Evolutionary conservation across 2,113 vertebrate genomes (phyloP).

Genomic region (Ranitomeya variabilis): DNA sequence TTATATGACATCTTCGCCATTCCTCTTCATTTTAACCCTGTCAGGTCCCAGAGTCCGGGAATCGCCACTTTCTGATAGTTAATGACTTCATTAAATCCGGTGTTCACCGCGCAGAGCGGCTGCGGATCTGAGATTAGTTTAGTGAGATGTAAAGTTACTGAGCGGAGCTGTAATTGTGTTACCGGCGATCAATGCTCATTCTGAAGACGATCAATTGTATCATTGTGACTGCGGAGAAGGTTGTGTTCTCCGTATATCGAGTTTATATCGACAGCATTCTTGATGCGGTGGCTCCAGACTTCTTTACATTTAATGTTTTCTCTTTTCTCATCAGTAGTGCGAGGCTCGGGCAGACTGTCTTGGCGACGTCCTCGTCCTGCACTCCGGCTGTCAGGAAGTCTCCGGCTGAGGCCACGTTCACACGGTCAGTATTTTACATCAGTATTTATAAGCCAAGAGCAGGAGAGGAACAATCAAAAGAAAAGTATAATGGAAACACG

Average conservation of each 20-base stretch:
- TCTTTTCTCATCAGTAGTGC: neutral
- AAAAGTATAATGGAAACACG: too few relatives aligned
- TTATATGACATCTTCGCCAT: neutral
- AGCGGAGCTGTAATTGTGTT: neutral
- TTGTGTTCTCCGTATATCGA: neutral
- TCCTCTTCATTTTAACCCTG: neutral
- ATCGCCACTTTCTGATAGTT: neutral
- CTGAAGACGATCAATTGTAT: neutral
- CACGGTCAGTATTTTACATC: too few relatives aligned
- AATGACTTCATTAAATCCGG: neutral
- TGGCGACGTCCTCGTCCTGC: too few relatives aligned
- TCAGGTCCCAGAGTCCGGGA: neutral
- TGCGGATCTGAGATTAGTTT: neutral
- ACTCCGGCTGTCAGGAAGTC: too few relatives aligned
- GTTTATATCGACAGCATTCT: neutral
- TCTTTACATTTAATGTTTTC: neutral
- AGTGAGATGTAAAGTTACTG: slow-evolving; percentile 9
- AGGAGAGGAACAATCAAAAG: too few relatives aligned
- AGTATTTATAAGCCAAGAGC: too few relatives aligned
- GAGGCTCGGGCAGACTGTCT: neutral
- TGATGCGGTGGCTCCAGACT: neutral
- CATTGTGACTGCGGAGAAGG: neutral
- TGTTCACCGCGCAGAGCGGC: neutral
- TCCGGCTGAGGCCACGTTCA: too few relatives aligned
- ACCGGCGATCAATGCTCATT: neutral